phyloP scores from a whole-genome alignment of 2,888 invertebrate species.

The Carpatolechia fugitivella region DNA sequence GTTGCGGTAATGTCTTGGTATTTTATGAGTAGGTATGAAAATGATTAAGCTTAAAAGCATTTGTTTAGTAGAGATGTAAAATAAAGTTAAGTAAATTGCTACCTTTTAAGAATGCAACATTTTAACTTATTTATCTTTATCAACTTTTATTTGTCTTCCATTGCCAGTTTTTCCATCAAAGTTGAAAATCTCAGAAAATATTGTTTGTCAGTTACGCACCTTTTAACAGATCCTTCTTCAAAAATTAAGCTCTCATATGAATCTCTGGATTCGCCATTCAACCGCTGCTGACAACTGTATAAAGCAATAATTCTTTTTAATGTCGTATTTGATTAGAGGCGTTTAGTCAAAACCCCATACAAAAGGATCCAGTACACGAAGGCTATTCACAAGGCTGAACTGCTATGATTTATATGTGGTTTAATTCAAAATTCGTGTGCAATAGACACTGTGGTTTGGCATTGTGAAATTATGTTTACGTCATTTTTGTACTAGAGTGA shows the following conservation, averaged over 20 bases:
- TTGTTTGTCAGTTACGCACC: constrained; percentile 21
- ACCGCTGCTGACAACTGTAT: constrained; percentile 63
- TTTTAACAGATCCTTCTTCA: constrained; percentile 19
- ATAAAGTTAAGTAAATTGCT: no score
- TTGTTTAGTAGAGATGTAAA: no score
- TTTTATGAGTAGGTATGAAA: neutral
- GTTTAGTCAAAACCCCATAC: constrained; percentile 54
- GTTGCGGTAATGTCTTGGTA: no score
- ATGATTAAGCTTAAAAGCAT: no score
- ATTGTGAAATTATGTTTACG: constrained; percentile 16
- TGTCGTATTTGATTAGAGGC: constrained; percentile 70
- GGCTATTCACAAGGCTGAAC: constrained; percentile 71
- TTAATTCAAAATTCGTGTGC: constrained; percentile 70
- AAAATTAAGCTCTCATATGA: constrained; percentile 37
- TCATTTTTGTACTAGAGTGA: neutral
- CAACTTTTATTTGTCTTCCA: no score
- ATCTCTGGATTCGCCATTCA: constrained; percentile 62
- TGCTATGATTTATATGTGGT: constrained; percentile 67
- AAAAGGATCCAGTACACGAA: constrained; percentile 61
- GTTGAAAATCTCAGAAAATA: neutral
- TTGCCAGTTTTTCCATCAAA: no score
- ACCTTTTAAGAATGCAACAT: no score
- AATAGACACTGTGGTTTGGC: constrained; percentile 23
- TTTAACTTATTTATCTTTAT: no score
- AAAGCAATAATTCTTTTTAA: constrained; percentile 73